These are phyloP conservation scores for Cephus rjabovi DNA, from an alignment of 2,888 invertebrate genomes.

Conservation along the genomic window DNA sequence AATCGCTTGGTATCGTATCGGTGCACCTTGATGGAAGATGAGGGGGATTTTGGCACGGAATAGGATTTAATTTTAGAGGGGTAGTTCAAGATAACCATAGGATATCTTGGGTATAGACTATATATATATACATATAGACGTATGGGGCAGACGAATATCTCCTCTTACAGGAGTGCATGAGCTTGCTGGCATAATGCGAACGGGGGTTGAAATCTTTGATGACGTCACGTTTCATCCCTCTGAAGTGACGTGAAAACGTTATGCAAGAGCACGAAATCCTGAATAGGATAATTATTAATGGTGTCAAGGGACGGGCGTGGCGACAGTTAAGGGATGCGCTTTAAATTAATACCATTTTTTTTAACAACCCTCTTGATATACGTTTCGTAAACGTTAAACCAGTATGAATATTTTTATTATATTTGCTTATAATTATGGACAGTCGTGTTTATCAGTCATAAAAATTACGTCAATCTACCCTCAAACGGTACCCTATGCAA, in stretches of 20 bases:
- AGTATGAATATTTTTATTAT: too few relatives aligned
- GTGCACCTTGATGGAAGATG: background rate
- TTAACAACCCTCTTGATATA: too few relatives aligned
- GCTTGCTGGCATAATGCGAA: background rate
- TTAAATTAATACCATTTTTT: too few relatives aligned
- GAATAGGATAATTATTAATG: background rate
- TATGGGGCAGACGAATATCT: background rate
- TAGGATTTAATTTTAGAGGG: background rate
- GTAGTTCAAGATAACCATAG: background rate
- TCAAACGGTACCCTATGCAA: too few relatives aligned
- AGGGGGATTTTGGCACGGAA: background rate
- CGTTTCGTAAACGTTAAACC: too few relatives aligned
- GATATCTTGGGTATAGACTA: background rate
- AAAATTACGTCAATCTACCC: background rate
- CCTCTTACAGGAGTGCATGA: background rate
- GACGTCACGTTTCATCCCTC: background rate
- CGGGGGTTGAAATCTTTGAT: background rate
- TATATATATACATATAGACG: too few relatives aligned
- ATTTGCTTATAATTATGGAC: too few relatives aligned
- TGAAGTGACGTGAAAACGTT: background rate
- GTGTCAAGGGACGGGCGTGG: background rate
- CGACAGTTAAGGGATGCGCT: background rate
- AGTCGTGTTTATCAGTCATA: too few relatives aligned
- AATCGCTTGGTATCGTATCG: background rate
- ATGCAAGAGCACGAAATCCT: background rate